These are phyloP conservation scores for Drosophila stalkeri DNA, from an alignment of 2,888 invertebrate genomes.

Conservation along the genomic window DNA sequence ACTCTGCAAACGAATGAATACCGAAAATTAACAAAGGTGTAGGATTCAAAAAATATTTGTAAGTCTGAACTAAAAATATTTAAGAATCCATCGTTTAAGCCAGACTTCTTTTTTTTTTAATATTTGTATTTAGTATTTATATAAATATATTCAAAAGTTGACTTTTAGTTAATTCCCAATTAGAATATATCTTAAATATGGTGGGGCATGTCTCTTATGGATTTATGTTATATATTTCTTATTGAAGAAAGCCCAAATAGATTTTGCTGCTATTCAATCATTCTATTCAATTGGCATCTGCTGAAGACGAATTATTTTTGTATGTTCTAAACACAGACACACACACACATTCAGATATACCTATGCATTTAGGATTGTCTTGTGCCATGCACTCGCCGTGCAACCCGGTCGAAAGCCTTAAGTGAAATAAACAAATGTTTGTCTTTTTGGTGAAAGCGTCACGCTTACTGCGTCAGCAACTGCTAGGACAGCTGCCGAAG, in stretches of 20 bases:
- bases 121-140: neutral
- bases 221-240: neutral
- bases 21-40: too few relatives aligned
- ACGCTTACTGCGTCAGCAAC: constrained; percentile 46
- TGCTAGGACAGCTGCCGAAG: constrained; percentile 53
- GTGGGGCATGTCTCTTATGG: neutral
- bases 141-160: too few relatives aligned
- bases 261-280: neutral
- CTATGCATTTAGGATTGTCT: neutral
- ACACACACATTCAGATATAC: neutral
- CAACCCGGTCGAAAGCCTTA: constrained; percentile 1
- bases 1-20: too few relatives aligned
- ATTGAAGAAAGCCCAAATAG: too few relatives aligned
- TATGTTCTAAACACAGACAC: neutral
- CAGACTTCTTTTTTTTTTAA: too few relatives aligned
- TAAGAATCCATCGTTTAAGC: neutral
- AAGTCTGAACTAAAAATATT: too few relatives aligned
- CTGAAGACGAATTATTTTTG: neutral
- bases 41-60: too few relatives aligned
- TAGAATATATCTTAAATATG: neutral
- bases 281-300: constrained; percentile 19
- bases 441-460: constrained; percentile 39
- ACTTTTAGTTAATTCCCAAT: neutral
- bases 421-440: constrained; percentile 14
- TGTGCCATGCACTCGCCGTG: constrained; percentile 9